Conservation (phyloP, 37 sponge, comb jelly and placozoan genomes). For the Theonella swinhoei region DNA sequence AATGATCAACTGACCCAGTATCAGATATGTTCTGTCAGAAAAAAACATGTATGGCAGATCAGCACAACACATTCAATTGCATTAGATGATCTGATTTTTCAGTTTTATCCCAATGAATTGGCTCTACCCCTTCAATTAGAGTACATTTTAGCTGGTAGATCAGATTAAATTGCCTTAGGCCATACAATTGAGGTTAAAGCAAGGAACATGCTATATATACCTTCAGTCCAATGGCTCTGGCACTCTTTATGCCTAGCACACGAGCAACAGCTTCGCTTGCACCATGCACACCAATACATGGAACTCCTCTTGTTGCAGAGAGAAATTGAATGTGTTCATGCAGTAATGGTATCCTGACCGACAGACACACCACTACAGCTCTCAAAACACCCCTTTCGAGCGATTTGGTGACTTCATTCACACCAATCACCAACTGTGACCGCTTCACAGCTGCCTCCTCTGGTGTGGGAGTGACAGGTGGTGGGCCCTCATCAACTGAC, state of each 20-base stretch:
- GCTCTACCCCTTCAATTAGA: no score
- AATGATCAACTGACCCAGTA: constrained; percentile 6
- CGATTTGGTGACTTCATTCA: constrained; percentile 50
- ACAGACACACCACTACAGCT: constrained; percentile 67
- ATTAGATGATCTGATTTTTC: no score
- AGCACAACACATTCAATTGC: background rate
- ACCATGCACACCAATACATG: constrained; percentile 50
- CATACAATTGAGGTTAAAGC: no score
- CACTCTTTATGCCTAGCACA: constrained; percentile 58
- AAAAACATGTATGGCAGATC: background rate
- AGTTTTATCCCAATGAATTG: no score
- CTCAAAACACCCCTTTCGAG: constrained; percentile 56
- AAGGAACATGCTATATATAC: no score
- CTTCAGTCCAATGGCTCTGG: constrained; percentile 69
- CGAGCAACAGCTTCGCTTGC: constrained; percentile 36
- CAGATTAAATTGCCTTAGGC: no score
- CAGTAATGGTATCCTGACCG: constrained; percentile 46
- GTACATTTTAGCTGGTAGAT: no score
- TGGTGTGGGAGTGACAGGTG: background rate
- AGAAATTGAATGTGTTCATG: constrained; percentile 53
- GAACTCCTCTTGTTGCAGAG: constrained; percentile 51
- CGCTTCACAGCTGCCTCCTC: constrained; percentile 15
- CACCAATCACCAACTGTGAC: constrained; percentile 54
- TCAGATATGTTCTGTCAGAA: background rate
- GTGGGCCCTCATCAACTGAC: background rate